These are phyloP conservation scores for Neolamprologus sp. DNA, from an alignment of 2,113 vertebrate species.

Conservation along the genomic window DNA sequence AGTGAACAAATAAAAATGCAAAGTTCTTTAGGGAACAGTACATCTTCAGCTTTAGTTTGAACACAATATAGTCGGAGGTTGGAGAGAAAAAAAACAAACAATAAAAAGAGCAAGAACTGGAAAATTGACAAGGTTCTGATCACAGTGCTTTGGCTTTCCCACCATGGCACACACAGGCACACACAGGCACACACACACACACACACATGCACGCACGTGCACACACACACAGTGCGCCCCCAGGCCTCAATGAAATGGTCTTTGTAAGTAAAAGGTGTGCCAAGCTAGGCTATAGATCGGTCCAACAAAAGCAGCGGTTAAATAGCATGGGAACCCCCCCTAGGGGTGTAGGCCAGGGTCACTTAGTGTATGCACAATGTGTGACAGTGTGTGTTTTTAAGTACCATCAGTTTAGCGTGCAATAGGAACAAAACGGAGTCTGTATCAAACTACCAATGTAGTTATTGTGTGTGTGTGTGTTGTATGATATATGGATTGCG, in stretches of 20 bases:
- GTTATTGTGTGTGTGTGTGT: not conserved
- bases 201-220: accelerated
- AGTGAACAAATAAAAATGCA: not conserved
- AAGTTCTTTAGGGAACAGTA: not conserved
- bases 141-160: constrained; percentile 29
- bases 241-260: constrained; percentile 43
- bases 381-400: not conserved
- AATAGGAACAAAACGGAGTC: not conserved
- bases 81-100: not conserved
- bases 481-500: not conserved
- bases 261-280: constrained; percentile 61
- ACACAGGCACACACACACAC: not conserved
- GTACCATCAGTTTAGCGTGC: not conserved
- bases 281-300: constrained; percentile 22
- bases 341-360: constrained; percentile 19
- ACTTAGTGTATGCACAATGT: not conserved
- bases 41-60: not conserved
- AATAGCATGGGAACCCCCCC: constrained; percentile 49
- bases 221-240: not conserved
- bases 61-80: not conserved
- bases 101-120: constrained; percentile 13
- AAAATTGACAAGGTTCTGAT: constrained; percentile 53
- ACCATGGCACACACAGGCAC: not conserved
- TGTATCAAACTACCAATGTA: not conserved
- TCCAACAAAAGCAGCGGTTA: constrained; percentile 49